Evolutionary conservation across 2,113 vertebrate species (phyloP).

Genomic region (Myrmecophaga tridactyla): DNA sequence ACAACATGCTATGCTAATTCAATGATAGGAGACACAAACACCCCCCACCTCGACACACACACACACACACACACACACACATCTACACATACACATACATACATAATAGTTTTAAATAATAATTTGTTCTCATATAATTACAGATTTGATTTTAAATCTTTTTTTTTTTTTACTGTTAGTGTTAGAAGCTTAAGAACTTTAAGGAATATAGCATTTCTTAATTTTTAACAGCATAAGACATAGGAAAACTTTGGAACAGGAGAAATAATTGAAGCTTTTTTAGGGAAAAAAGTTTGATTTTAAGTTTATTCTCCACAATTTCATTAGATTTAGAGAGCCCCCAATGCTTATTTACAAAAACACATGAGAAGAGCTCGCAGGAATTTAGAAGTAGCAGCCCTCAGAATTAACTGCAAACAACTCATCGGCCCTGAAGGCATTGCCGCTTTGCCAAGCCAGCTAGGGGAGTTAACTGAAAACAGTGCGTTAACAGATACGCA

Average conservation of each 20-base stretch:
- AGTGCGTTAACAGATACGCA: not conserved
- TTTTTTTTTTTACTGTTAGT: not conserved
- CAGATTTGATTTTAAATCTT: not conserved
- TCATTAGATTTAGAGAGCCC: not conserved
- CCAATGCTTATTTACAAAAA: not conserved
- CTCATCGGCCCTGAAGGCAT: not conserved
- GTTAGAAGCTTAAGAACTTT: not conserved
- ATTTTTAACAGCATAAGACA: not conserved
- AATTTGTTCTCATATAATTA: slow-evolving; percentile 17
- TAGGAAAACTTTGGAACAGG: not conserved
- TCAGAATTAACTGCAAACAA: slow-evolving; percentile 26
- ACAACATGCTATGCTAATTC: not conserved
- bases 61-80: not conserved
- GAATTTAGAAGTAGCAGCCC: not conserved
- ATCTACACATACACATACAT: not conserved
- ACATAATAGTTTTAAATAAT: not conserved
- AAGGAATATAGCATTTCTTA: not conserved
- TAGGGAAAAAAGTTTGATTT: not conserved
- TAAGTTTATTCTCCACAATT: not conserved
- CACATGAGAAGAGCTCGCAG: not conserved
- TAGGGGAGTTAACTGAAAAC: slow-evolving; percentile 13
- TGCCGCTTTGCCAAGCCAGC: not conserved
- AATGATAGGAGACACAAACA: not conserved
- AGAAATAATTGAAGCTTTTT: not conserved
- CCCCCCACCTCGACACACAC: not conserved